Evolutionary conservation across 2,113 vertebrate species (phyloP).

Genomic region (Camelus bactrianus): DNA sequence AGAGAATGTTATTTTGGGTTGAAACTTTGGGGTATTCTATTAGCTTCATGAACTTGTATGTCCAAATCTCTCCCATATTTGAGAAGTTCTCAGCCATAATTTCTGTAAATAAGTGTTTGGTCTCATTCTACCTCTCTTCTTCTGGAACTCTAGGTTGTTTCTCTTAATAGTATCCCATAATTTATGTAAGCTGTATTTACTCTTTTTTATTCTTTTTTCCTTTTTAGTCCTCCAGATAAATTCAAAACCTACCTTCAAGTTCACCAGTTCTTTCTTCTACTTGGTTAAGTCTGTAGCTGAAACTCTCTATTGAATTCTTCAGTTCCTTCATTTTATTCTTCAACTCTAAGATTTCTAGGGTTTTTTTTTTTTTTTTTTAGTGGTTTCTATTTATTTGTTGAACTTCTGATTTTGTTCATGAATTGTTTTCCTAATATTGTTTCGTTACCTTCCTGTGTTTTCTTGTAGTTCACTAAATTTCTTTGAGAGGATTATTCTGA

Average conservation of each 20-base stretch:
- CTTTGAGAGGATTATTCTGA: not conserved
- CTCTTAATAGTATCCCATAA: not conserved
- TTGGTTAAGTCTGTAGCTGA: not conserved
- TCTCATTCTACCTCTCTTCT: not conserved
- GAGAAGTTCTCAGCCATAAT: not conserved
- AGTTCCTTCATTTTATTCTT: not conserved
- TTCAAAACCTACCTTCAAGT: not conserved
- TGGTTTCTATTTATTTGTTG: not conserved
- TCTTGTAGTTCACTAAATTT: not conserved
- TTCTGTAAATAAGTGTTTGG: not conserved
- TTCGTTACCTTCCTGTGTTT: not conserved
- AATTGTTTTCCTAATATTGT: not conserved
- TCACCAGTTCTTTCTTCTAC: not conserved
- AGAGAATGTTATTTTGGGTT: not conserved
- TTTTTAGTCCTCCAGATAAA: not conserved
- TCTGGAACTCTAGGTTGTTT: not conserved
- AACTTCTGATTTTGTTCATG: not conserved
- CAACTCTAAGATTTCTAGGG: not conserved
- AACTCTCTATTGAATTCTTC: not conserved
- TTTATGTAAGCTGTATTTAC: not conserved
- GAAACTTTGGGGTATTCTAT: not conserved
- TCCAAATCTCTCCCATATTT: not conserved
- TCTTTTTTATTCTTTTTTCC: not conserved
- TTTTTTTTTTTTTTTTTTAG: not conserved
- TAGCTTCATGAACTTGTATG: not conserved